Percentiles rank a stretch among this genome's conserved stretches.
phyloP scores from a whole-genome alignment of 2,797 vertebrate species.

The Lemur catta region DNA sequence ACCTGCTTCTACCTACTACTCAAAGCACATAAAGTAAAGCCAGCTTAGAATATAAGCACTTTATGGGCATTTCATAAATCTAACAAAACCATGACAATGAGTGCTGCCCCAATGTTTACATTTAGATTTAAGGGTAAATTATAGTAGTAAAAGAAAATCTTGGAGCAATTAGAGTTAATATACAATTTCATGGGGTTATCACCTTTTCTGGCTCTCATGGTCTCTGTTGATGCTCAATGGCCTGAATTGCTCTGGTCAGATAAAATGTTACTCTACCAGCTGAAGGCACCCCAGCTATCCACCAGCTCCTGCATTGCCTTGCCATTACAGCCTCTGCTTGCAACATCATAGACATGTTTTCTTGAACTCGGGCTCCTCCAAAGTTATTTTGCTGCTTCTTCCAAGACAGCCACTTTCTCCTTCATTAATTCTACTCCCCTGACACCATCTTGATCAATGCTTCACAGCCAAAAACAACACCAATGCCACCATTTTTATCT shows the following conservation, averaged over 20 bases:
- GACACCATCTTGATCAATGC: not conserved
- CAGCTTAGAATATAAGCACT: not conserved
- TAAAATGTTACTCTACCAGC: not conserved
- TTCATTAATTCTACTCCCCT: not conserved
- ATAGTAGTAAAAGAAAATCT: not conserved
- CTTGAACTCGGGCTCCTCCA: not conserved
- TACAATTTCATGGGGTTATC: not conserved
- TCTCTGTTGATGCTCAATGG: not conserved
- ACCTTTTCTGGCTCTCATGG: not conserved
- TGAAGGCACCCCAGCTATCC: not conserved
- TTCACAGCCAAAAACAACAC: not conserved
- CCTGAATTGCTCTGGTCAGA: not conserved
- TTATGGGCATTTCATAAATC: slow-evolving; percentile 27
- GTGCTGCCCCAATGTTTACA: not conserved
- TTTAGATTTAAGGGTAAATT: slow-evolving; percentile 41
- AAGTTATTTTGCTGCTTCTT: not conserved
- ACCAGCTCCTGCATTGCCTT: not conserved
- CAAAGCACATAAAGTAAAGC: not conserved
- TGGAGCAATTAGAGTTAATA: slow-evolving; percentile 27
- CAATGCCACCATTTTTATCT: not conserved
- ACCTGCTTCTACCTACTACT: not conserved
- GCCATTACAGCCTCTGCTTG: not conserved
- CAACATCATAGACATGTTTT: not conserved
- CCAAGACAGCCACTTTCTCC: not conserved
- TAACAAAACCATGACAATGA: slow-evolving; percentile 34